phyloP scores from a whole-genome alignment of 2,113 vertebrate species.

The Chionis minor region DNA sequence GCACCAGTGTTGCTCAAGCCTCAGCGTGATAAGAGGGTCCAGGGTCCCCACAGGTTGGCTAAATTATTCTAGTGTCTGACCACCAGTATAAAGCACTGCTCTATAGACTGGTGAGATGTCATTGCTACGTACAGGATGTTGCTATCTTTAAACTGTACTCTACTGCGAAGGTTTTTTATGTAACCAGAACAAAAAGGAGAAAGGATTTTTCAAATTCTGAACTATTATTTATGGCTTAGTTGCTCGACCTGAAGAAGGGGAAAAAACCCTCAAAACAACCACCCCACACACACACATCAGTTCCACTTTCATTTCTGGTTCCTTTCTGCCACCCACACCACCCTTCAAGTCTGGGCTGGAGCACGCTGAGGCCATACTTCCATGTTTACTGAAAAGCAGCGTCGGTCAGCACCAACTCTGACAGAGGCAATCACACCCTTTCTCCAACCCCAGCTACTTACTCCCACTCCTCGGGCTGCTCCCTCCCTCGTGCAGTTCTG shows the following conservation, averaged over 20 bases:
- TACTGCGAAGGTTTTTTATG: neutral
- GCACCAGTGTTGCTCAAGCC: neutral
- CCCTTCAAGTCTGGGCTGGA: accelerated
- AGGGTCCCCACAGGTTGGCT: no score
- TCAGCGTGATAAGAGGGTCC: neutral
- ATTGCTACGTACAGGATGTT: neutral
- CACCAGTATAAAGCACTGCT: neutral
- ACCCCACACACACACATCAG: neutral
- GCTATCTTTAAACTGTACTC: neutral
- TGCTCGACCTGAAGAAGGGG: neutral
- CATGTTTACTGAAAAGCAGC: neutral
- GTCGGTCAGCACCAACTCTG: accelerated
- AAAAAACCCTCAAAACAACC: neutral
- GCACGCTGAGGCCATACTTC: accelerated
- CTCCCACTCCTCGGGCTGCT: neutral
- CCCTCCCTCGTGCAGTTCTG: neutral
- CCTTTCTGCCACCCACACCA: neutral
- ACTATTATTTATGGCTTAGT: neutral
- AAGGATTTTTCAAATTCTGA: neutral
- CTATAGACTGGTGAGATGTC: no score
- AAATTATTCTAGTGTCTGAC: neutral
- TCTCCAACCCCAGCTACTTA: neutral
- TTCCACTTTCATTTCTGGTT: neutral
- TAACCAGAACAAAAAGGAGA: neutral
- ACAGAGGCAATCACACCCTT: neutral